phyloP scores from a whole-genome alignment of 23 tunicate genomes.

The Trididemnum nubilum region DNA sequence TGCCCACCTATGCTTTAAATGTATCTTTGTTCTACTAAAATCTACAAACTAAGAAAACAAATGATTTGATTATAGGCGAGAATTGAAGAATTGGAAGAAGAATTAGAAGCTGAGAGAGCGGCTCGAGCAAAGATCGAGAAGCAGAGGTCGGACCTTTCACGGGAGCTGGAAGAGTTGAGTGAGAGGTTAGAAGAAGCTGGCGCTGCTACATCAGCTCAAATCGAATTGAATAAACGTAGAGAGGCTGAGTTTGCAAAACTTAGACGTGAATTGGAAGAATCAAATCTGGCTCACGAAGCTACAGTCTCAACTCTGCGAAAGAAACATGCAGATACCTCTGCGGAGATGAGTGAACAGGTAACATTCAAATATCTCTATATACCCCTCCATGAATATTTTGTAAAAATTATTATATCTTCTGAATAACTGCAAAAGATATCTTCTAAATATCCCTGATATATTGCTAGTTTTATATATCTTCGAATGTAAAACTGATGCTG shows the following conservation, averaged over 20 bases:
- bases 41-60: too few relatives aligned
- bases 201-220: conserved; percentile 95
- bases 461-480: too few relatives aligned
- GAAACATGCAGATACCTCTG: conserved; percentile 85
- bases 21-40: too few relatives aligned
- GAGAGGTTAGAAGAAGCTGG: conserved; percentile 98
- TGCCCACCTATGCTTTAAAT: too few relatives aligned
- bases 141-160: conserved; percentile 85
- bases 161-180: conserved; percentile 96
- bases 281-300: conserved; percentile 92
- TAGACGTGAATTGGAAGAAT: conserved; percentile 93
- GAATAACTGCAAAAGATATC: too few relatives aligned
- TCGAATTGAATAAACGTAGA: conserved; percentile 95
- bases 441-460: too few relatives aligned
- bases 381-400: neutral
- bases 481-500: too few relatives aligned
- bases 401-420: too few relatives aligned
- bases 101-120: conserved; percentile 93
- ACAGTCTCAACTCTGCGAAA: conserved; percentile 85
- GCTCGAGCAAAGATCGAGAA: conserved; percentile 95
- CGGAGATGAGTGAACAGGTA: conserved; percentile 95
- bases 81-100: conserved; percentile 98
- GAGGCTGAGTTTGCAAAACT: conserved; percentile 95
- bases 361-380: too few relatives aligned
- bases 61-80: conserved; percentile 72